These are phyloP conservation scores for Empidonax traillii DNA, from an alignment of 2,113 vertebrate species.

Conservation along the genomic window DNA sequence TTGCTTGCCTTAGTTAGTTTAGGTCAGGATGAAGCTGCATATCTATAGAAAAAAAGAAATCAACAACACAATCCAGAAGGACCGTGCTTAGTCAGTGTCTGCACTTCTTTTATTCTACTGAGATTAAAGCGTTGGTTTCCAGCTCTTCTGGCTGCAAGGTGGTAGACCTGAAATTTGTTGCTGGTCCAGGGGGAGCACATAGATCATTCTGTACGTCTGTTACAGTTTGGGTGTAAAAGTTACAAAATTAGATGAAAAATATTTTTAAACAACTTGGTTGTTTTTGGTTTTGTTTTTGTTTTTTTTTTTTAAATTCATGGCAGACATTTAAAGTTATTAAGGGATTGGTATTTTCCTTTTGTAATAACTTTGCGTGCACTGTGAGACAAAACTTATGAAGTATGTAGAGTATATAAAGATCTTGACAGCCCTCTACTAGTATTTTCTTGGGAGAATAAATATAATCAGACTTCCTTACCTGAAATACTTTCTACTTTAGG, in stretches of 20 bases:
- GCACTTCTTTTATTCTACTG: neutral
- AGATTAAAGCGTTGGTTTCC: neutral
- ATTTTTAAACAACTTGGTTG: neutral
- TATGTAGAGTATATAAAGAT: neutral
- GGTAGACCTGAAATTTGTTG: neutral
- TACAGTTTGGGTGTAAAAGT: neutral
- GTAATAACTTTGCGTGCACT: neutral
- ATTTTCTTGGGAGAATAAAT: neutral
- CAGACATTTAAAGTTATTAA: neutral
- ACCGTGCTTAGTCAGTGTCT: neutral
- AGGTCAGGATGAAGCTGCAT: neutral
- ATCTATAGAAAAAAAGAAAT: neutral
- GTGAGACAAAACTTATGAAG: neutral
- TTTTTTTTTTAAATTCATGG: neutral
- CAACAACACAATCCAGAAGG: neutral
- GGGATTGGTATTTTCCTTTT: neutral
- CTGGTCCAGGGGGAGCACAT: neutral
- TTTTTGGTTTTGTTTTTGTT: neutral
- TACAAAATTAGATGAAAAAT: neutral
- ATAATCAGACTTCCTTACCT: neutral
- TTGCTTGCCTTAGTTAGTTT: neutral
- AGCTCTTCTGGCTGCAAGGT: neutral
- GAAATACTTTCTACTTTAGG: neutral
- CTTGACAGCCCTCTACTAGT: neutral
- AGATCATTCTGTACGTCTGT: neutral